Evolutionary conservation across 1,140 invertebrate genomes (phyloP).

Genomic region (Centruroides vittatus): DNA sequence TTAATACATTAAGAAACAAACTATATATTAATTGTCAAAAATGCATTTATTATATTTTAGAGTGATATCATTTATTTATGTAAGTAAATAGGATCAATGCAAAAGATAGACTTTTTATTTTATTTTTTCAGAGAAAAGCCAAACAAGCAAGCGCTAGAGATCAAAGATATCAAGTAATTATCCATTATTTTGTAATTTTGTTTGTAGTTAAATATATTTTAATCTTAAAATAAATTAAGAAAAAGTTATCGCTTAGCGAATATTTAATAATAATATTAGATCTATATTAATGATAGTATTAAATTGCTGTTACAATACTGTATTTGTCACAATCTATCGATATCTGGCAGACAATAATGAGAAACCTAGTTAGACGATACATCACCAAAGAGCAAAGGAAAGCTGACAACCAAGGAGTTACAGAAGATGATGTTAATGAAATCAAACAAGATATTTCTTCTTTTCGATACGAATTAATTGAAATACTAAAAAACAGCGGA

Average conservation of each 20-base stretch:
- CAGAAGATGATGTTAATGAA: conserved; percentile 96
- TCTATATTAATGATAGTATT: too few species aligned
- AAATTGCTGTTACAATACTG: neutral
- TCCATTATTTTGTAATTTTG: too few species aligned
- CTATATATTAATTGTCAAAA: too few species aligned
- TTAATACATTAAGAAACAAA: too few species aligned
- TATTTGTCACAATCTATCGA: neutral
- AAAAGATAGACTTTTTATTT: too few species aligned
- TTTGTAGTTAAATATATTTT: too few species aligned
- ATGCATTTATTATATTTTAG: too few species aligned
- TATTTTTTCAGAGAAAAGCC: conserved; percentile 55
- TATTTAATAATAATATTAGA: too few species aligned
- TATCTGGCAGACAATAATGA: conserved; percentile 63
- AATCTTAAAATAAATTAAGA: too few species aligned
- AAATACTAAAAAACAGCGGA: conserved; percentile 71
- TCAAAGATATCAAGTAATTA: conserved; percentile 21
- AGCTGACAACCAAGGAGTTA: conserved; percentile 85
- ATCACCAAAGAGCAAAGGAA: conserved; percentile 89
- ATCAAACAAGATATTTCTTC: conserved; percentile 96
- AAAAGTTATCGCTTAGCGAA: too few species aligned
- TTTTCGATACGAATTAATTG: conserved; percentile 85
- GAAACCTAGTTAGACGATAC: conserved; percentile 85
- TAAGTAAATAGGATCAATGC: too few species aligned
- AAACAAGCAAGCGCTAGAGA: conserved; percentile 79
- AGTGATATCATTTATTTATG: too few species aligned